Percentiles rank a stretch among this genome's conserved stretches.
phyloP scores from a whole-genome alignment of 2,113 vertebrate species.

The Callorhinus ursinus region DNA sequence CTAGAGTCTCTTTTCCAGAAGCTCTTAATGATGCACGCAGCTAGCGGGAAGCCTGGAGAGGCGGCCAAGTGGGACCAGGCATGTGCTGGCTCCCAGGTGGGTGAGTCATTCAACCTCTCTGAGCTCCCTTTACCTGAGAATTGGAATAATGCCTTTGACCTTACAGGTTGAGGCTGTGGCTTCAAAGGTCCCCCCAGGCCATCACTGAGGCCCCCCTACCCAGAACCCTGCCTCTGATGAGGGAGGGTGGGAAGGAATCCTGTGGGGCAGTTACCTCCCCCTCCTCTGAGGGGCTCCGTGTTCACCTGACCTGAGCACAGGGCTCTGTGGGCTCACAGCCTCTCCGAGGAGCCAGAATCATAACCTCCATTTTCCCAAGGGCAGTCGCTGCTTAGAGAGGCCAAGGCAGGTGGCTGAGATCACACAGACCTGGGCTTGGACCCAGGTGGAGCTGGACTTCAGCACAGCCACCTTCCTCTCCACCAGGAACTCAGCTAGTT shows the following conservation, averaged over 20 bases:
- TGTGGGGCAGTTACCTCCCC: not conserved
- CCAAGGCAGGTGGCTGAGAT: not conserved
- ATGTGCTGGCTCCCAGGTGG: not conserved
- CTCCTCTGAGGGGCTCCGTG: not conserved
- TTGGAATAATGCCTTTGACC: not conserved
- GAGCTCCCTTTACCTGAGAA: not conserved
- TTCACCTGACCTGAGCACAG: not conserved
- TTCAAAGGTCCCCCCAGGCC: not conserved
- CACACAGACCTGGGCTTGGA: not conserved
- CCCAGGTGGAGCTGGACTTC: not conserved
- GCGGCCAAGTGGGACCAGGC: accelerated
- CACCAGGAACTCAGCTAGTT: not conserved
- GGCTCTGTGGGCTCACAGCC: not conserved
- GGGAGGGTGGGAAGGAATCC: not conserved
- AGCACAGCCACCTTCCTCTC: not conserved
- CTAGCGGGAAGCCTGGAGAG: not conserved
- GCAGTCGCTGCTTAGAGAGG: not conserved
- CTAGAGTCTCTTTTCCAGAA: not conserved
- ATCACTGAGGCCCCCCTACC: not conserved
- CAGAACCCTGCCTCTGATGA: not conserved
- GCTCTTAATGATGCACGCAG: not conserved
- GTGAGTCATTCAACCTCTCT: not conserved
- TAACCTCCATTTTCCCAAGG: not conserved
- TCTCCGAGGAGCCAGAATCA: not conserved
- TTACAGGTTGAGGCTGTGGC: not conserved